Evolutionary conservation across 2,888 invertebrate genomes (phyloP).

Genomic region (Elegia similella): DNA sequence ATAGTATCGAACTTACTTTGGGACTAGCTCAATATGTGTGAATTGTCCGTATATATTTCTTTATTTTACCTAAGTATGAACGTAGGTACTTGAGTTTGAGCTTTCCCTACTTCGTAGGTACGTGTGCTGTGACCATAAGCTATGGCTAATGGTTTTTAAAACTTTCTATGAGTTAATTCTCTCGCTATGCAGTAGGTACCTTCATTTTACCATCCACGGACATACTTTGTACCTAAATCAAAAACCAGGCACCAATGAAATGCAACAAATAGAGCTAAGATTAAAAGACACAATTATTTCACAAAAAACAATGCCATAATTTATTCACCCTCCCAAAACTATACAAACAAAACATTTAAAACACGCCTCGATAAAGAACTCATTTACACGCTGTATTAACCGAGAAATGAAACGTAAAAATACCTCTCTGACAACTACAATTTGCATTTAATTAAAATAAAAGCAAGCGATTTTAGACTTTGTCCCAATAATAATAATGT

Average conservation of each 20-base stretch:
- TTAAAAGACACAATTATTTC: not conserved
- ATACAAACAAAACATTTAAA: constrained; percentile 68
- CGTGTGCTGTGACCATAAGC: too few species aligned
- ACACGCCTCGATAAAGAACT: constrained; percentile 74
- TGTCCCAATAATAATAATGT: constrained; percentile 23
- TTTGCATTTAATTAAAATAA: constrained; percentile 25
- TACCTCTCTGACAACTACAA: constrained; percentile 41
- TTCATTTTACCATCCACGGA: too few species aligned
- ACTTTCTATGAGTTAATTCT: too few species aligned
- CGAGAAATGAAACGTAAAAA: constrained; percentile 71
- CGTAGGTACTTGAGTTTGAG: too few species aligned
- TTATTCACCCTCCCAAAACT: constrained; percentile 70
- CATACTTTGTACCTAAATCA: too few species aligned
- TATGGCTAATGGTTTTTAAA: too few species aligned
- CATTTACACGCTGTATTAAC: constrained; percentile 77
- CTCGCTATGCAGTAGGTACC: too few species aligned
- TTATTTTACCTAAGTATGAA: too few species aligned
- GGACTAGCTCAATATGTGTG: too few species aligned
- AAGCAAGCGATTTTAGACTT: constrained; percentile 31
- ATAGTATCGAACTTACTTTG: too few species aligned
- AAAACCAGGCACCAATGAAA: not conserved
- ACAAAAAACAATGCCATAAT: constrained; percentile 40
- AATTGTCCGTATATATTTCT: too few species aligned
- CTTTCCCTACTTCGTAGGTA: too few species aligned
- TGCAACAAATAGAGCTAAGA: not conserved